These are phyloP conservation scores for Yponomeuta sedellus DNA, from an alignment of 2,888 invertebrate genomes.

Conservation along the genomic window DNA sequence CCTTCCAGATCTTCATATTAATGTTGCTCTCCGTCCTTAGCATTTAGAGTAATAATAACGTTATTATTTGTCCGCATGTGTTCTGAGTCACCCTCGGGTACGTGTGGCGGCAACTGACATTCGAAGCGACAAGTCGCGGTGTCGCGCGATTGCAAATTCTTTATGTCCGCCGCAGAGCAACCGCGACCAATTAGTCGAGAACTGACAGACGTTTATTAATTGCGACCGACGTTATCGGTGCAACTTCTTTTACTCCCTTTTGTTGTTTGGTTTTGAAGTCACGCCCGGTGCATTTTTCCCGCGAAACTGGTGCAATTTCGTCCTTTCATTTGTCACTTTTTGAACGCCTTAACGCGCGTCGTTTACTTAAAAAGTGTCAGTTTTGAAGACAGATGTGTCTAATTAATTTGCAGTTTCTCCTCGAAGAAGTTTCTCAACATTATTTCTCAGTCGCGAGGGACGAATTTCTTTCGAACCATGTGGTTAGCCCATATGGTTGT, in stretches of 20 bases:
- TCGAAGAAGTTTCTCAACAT: slow-evolving; percentile 15
- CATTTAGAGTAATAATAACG: slow-evolving; percentile 13
- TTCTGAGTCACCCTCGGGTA: slow-evolving; percentile 9
- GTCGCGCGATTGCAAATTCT: slow-evolving; percentile 37
- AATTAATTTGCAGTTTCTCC: neutral
- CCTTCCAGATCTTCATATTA: slow-evolving; percentile 4
- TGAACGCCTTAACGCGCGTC: neutral
- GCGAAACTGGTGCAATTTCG: neutral
- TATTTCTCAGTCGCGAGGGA: neutral
- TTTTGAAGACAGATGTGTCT: neutral
- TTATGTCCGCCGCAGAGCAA: slow-evolving; percentile 48
- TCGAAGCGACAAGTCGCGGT: neutral
- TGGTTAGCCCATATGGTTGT: slow-evolving; percentile 6
- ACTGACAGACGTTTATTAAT: slow-evolving; percentile 69
- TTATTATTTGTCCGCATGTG: slow-evolving; percentile 13
- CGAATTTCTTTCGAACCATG: neutral
- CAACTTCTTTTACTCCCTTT: slow-evolving; percentile 26
- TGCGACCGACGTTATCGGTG: slow-evolving; percentile 63
- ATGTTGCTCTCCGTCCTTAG: slow-evolving; percentile 11
- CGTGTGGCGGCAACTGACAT: slow-evolving; percentile 10
- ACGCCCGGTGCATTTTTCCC: neutral
- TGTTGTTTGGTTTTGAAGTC: slow-evolving; percentile 48
- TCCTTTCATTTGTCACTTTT: slow-evolving; percentile 1
- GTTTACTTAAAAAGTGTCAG: neutral
- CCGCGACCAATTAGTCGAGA: slow-evolving; percentile 66